Conservation (phyloP, 2,888 invertebrate species). For the Tetrapedia diversipes region DNA sequence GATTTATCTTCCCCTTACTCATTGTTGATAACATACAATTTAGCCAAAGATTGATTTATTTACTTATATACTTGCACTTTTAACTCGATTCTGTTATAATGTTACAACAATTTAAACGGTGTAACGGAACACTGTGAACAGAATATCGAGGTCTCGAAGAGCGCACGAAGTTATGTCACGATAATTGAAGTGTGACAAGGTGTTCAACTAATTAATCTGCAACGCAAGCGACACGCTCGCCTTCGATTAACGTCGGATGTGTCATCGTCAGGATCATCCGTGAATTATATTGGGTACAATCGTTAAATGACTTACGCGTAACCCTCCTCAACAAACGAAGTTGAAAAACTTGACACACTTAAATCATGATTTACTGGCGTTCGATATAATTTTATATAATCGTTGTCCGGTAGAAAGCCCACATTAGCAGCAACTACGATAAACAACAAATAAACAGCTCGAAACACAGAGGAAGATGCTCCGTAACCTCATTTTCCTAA, state of each 20-base stretch:
- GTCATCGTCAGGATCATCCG: slow-evolving; percentile 1
- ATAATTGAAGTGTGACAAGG: slow-evolving; percentile 51
- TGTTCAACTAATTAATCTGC: slow-evolving; percentile 44
- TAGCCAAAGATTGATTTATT: too few species aligned
- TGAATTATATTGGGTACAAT: neutral
- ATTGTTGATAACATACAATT: neutral
- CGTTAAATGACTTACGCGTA: neutral
- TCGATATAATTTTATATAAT: neutral
- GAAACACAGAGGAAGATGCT: slow-evolving; percentile 17
- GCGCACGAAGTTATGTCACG: slow-evolving; percentile 36
- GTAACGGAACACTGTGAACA: slow-evolving; percentile 11
- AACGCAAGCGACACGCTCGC: slow-evolving; percentile 14
- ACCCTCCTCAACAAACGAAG: neutral
- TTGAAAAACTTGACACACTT: neutral
- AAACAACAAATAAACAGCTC: slow-evolving; percentile 4
- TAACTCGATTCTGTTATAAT: too few species aligned
- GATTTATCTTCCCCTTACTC: slow-evolving; percentile 2
- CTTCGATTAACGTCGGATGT: slow-evolving; percentile 15
- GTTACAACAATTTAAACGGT: neutral
- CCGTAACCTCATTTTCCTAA: slow-evolving; percentile 45
- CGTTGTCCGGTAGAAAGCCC: neutral
- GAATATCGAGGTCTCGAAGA: slow-evolving; percentile 13
- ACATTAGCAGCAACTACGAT: neutral
- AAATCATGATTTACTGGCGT: neutral
- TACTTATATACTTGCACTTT: too few species aligned